Percentiles rank a stretch among this genome's conserved stretches.
phyloP scores from a whole-genome alignment of 2,888 invertebrate species.

The Athalia circularis region DNA sequence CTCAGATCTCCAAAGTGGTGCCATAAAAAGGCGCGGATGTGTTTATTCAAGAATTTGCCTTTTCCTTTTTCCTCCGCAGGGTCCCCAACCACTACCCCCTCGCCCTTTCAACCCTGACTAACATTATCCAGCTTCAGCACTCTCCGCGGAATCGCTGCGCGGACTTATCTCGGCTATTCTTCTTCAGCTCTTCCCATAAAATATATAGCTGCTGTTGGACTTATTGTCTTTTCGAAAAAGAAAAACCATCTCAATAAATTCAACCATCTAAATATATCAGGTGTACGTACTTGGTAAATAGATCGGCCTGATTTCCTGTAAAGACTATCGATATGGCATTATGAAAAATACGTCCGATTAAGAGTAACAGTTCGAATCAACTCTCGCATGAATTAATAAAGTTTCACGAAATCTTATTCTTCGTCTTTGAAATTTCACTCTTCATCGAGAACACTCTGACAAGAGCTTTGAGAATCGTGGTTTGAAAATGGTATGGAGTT shows the following conservation, averaged over 20 bases:
- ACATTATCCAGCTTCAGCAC: conserved; percentile 68
- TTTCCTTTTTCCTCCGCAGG: conserved; percentile 60
- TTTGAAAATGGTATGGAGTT: conserved; percentile 31
- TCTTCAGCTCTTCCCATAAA: conserved; percentile 29
- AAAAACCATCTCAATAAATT: conserved; percentile 1
- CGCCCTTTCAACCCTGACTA: conserved; percentile 49
- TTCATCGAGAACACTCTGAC: not conserved
- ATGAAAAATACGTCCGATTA: no score
- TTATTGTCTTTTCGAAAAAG: conserved; percentile 14
- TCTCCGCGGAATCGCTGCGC: conserved; percentile 67
- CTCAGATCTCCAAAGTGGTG: conserved; percentile 65
- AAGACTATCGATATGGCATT: not conserved
- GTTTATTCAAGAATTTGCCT: conserved; percentile 73
- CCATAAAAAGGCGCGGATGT: conserved; percentile 72
- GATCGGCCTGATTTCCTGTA: not conserved
- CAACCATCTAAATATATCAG: not conserved
- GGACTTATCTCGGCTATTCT: conserved; percentile 69
- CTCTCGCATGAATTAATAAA: no score
- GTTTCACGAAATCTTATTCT: no score
- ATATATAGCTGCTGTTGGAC: conserved; percentile 17
- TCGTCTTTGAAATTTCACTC: conserved; percentile 33
- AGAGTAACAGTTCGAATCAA: no score
- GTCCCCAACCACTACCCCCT: conserved; percentile 49
- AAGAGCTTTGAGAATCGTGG: conserved; percentile 34
- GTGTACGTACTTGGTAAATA: not conserved